Percentiles rank a stretch among this genome's conserved stretches.
Evolutionary conservation across 2,797 vertebrate species (phyloP).

Genomic region (Hipposideros larvatus): DNA sequence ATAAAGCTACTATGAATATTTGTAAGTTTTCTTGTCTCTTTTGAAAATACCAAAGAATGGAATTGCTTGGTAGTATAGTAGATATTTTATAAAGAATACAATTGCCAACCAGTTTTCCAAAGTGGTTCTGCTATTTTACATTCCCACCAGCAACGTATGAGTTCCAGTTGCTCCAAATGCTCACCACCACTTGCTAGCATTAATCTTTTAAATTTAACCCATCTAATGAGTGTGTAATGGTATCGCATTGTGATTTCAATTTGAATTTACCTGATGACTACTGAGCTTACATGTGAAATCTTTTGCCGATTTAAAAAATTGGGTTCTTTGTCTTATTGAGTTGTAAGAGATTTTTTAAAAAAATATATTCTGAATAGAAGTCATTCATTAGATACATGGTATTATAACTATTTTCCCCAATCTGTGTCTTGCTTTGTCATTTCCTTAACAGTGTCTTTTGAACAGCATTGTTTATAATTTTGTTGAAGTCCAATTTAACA

Average conservation of each 20-base stretch:
- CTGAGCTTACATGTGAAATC: neutral
- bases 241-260: neutral
- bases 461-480: neutral
- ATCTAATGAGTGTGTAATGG: neutral
- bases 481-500: neutral
- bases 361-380: neutral
- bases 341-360: neutral
- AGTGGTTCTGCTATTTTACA: neutral
- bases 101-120: neutral
- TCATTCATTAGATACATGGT: neutral
- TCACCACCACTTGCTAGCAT: neutral
- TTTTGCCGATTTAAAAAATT: neutral
- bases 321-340: neutral
- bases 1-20: neutral
- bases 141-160: neutral
- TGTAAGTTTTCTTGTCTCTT: neutral
- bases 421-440: neutral
- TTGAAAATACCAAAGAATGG: neutral
- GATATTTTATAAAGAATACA: neutral
- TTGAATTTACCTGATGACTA: neutral
- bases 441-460: neutral
- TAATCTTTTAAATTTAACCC: neutral
- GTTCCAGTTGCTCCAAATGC: neutral
- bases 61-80: neutral
- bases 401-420: neutral